phyloP scores from a whole-genome alignment of 2,113 vertebrate genomes.

The Canis aureus region DNA sequence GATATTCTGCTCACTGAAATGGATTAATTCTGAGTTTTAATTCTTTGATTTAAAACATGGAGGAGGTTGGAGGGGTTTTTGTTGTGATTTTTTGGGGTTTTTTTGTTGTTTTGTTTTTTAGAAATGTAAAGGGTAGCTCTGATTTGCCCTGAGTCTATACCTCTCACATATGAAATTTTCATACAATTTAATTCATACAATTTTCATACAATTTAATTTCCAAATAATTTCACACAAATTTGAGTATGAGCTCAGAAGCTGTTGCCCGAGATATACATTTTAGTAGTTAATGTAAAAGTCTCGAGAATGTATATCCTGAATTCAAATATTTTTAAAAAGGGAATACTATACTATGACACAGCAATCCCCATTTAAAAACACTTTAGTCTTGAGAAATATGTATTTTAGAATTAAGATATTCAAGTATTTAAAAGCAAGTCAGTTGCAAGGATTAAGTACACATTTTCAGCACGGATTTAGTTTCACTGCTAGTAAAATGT shows the following conservation, averaged over 20 bases:
- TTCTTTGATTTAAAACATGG: neutral
- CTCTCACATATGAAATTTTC: neutral
- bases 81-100: too few species aligned
- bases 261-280: neutral
- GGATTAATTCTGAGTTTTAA: neutral
- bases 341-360: neutral
- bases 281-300: constrained; percentile 20
- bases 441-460: neutral
- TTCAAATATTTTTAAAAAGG: constrained; percentile 5
- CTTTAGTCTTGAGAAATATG: neutral
- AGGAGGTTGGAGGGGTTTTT: neutral
- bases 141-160: neutral
- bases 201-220: constrained; percentile 18
- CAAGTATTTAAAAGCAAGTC: neutral
- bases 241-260: neutral
- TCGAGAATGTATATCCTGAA: neutral
- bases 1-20: neutral
- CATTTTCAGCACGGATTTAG: neutral
- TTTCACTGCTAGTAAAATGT: neutral
- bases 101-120: neutral
- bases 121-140: neutral
- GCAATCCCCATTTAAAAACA: neutral
- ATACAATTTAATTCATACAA: neutral
- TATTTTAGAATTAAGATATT: constrained; percentile 48
- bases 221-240: constrained; percentile 13